phyloP scores from a whole-genome alignment of 2,113 vertebrate species.

The Lichenostomus cassidix region DNA sequence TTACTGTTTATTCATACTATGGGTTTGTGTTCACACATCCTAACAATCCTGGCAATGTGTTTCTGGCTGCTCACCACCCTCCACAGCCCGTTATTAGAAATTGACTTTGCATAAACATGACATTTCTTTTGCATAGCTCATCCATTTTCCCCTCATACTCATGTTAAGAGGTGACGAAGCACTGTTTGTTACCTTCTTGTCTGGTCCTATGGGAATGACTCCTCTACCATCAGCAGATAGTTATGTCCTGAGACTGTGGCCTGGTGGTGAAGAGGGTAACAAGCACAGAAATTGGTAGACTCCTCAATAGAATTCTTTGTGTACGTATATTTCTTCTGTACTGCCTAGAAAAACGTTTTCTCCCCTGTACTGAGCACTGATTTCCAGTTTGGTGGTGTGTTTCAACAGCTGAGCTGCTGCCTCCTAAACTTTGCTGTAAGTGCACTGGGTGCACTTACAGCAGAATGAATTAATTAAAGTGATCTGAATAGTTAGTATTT shows the following conservation, averaged over 20 bases:
- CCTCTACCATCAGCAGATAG: neutral
- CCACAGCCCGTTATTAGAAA: slow-evolving; percentile 61
- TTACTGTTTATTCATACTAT: slow-evolving; percentile 14
- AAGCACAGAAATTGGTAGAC: neutral
- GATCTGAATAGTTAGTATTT: slow-evolving; percentile 52
- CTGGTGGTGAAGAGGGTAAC: neutral
- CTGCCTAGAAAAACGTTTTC: neutral
- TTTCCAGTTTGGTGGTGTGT: neutral
- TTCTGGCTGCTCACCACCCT: slow-evolving; percentile 63
- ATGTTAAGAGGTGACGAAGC: neutral
- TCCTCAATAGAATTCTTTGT: neutral
- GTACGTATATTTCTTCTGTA: neutral
- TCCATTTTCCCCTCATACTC: neutral
- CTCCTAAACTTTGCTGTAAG: neutral
- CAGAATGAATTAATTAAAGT: slow-evolving; percentile 50
- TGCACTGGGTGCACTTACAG: neutral
- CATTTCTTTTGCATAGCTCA: slow-evolving; percentile 53
- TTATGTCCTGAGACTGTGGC: neutral
- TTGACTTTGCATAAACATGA: slow-evolving; percentile 48
- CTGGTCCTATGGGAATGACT: neutral
- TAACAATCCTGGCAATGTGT: slow-evolving; percentile 42
- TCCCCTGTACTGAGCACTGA: neutral
- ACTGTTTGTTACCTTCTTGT: neutral
- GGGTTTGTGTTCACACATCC: slow-evolving; percentile 24
- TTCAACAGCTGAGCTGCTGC: slow-evolving; percentile 2